A percentile compares a stretch with the other conserved stretches of the same genome.
phyloP scores from a whole-genome alignment of 2,113 vertebrate species.

The Oryctolagus cuniculus region DNA sequence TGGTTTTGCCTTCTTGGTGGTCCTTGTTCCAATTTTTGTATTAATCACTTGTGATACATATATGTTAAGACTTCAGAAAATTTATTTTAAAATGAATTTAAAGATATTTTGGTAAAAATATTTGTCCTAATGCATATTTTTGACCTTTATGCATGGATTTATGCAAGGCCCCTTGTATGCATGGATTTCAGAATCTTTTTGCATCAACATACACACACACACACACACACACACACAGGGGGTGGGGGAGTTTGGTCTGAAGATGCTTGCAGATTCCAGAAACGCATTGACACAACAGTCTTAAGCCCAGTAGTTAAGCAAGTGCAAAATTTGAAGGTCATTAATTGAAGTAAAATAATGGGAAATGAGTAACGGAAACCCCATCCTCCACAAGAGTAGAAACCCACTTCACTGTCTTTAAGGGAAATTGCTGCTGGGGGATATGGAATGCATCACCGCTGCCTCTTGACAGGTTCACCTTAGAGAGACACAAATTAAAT shows the following conservation, averaged over 20 bases:
- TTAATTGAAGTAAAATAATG: slow-evolving; percentile 79
- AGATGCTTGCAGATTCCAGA: slow-evolving; percentile 64
- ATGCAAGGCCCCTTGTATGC: no score
- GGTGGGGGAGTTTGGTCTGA: not conserved
- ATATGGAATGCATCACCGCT: slow-evolving; percentile 87
- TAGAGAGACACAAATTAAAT: slow-evolving; percentile 89
- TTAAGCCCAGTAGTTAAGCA: slow-evolving; percentile 31
- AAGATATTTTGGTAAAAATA: no score
- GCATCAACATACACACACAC: not conserved
- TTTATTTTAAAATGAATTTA: no score
- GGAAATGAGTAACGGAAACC: slow-evolving; percentile 84
- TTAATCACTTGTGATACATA: not conserved
- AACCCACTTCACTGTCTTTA: slow-evolving; percentile 75
- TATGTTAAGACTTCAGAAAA: no score
- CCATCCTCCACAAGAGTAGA: slow-evolving; percentile 69
- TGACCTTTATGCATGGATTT: no score
- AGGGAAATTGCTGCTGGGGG: slow-evolving; percentile 80
- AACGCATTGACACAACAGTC: slow-evolving; percentile 21
- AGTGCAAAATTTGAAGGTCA: slow-evolving; percentile 42
- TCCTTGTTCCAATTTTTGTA: slow-evolving; percentile 44
- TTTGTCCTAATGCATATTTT: no score
- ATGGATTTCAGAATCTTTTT: no score
- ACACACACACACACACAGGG: no score
- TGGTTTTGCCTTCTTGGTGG: slow-evolving; percentile 46
- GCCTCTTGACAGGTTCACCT: slow-evolving; percentile 89